Evolutionary conservation across 2,113 vertebrate species (phyloP), one percentile per base, ranked within the genome.

Genomic region (Actenoides hombroni): DNA sequence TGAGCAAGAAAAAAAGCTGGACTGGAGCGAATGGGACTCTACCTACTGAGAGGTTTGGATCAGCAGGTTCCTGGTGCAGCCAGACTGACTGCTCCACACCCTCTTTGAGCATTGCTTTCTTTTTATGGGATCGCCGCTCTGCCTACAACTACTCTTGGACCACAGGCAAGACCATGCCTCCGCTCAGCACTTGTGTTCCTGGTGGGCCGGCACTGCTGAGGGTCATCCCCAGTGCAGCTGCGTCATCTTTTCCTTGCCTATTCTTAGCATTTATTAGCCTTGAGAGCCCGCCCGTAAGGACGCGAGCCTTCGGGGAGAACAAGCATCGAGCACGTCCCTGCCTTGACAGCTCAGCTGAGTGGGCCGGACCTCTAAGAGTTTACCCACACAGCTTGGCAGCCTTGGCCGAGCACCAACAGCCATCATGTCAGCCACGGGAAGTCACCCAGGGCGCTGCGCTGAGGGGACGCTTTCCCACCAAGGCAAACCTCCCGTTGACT

Each of bases 121-220:
- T 86, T 87, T 67, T 37, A 54, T 5, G 33, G 64, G n/a, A 57
- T 88, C 10, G 2, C 46, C 46, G 12, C 51, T 85, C 63, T 76
- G 74, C n/a, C 74, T 83, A 83, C 54, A 63, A 15, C 60, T 49
- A 48, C 28, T 77, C 46, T 10, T 51, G 57, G 59, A 60, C 20
- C 17, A 35, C 71, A 31, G 17, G 54, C 28, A 79, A 83, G 68
- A 44, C 37, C 21, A 16, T 49, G 42, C 59, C 75, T 80, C 57
- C 11, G 1, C 25, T 7, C 20, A 69, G 31, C 0, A 0, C 44
- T 53, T 61, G 54, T 6, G 11, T 5, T 88, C 71, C 92, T 10
- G 2, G 48, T 0, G 3, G 67, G 37, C 48, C 5, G 1, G 80
- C 4, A 3, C 44, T 75, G 35, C 48, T 5, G 9, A 31, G 31